phyloP scores from a whole-genome alignment of 2,113 vertebrate genomes.

The Istiophorus platypterus region DNA sequence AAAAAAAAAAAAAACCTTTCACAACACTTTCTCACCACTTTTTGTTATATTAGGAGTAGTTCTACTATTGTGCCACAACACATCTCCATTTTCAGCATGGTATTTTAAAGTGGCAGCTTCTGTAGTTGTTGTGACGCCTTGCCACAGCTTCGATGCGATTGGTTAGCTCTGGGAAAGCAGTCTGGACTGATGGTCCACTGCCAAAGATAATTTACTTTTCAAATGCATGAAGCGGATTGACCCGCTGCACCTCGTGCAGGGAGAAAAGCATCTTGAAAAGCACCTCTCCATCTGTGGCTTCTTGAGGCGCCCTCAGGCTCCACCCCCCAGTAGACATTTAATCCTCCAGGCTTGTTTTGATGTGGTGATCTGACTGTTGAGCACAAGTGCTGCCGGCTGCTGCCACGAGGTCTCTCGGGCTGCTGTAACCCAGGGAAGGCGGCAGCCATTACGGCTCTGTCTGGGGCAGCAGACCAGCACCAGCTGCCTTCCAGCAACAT shows the following conservation, averaged over 20 bases:
- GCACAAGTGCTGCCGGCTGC: slow-evolving; percentile 76
- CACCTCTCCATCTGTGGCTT: slow-evolving; percentile 33
- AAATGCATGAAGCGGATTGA: neutral
- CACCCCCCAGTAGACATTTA: slow-evolving; percentile 31
- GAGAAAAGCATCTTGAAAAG: slow-evolving; percentile 31
- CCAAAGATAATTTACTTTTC: neutral
- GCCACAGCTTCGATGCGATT: neutral
- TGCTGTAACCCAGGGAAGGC: slow-evolving; percentile 58
- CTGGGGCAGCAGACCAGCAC: slow-evolving; percentile 54
- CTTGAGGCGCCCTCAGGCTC: slow-evolving; percentile 34
- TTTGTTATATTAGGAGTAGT: neutral
- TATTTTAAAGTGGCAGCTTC: neutral
- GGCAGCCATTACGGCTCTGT: slow-evolving; percentile 60
- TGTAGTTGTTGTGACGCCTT: neutral
- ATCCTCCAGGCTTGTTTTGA: slow-evolving; percentile 63
- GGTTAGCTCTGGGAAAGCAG: neutral
- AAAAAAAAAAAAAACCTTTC: neutral
- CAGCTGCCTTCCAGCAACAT: slow-evolving; percentile 8
- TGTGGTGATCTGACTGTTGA: slow-evolving; percentile 73
- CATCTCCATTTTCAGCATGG: neutral
- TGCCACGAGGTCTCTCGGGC: slow-evolving; percentile 33
- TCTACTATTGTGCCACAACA: neutral
- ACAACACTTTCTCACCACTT: neutral
- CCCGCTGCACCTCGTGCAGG: neutral
- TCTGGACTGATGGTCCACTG: neutral